These are phyloP conservation scores for Pseudopleuronectes americanus DNA, from an alignment of 2,797 vertebrate genomes.

Conservation along the genomic window DNA sequence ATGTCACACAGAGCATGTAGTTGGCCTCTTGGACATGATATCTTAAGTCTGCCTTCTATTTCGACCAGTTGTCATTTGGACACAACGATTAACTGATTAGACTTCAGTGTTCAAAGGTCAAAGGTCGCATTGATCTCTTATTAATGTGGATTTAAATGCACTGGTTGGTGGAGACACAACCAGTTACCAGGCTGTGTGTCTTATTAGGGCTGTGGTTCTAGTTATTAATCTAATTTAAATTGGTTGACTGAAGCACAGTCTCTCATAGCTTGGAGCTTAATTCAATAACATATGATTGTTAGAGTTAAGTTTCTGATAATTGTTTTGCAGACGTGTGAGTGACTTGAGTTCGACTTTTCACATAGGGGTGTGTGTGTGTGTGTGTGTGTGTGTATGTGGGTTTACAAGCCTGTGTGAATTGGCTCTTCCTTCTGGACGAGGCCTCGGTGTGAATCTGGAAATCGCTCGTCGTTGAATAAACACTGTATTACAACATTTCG, in stretches of 20 bases:
- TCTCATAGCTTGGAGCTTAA: not conserved
- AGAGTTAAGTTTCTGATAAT: slow-evolving; percentile 12
- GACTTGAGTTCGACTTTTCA: slow-evolving; percentile 28
- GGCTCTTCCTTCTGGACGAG: slow-evolving; percentile 15
- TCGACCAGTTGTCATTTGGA: no score
- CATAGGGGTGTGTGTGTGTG: slow-evolving; percentile 3
- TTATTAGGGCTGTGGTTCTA: no score
- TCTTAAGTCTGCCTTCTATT: no score
- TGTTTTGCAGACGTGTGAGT: slow-evolving; percentile 34
- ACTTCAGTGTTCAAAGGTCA: no score
- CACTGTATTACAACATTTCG: slow-evolving; percentile 41
- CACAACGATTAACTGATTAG: no score
- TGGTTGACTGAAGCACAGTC: not conserved
- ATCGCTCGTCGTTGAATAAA: slow-evolving; percentile 33
- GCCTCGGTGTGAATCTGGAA: slow-evolving; percentile 34
- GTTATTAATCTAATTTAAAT: no score
- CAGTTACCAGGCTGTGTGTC: no score
- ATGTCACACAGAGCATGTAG: no score
- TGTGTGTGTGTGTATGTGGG: slow-evolving; percentile 19
- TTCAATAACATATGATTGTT: not conserved
- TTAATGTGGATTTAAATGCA: no score
- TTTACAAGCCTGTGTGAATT: slow-evolving; percentile 39
- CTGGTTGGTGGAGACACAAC: no score
- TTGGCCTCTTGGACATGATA: no score
- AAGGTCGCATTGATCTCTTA: no score